phyloP scores from a whole-genome alignment of 2,797 vertebrate genomes.

The Sebastes itinus region DNA sequence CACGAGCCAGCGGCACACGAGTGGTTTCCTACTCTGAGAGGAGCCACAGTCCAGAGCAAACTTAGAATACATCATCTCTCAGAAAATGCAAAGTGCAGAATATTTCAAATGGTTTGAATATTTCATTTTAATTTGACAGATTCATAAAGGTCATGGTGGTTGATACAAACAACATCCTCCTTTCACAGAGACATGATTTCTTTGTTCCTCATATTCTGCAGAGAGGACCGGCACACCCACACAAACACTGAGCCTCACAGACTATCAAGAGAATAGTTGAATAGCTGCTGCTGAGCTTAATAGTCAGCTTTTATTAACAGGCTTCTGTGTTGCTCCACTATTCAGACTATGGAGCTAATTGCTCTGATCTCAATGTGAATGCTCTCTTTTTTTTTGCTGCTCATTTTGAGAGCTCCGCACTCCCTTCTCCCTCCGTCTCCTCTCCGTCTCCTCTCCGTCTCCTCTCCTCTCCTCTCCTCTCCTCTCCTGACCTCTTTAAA shows the following conservation, averaged over 20 bases:
- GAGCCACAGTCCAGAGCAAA: conserved; percentile 5
- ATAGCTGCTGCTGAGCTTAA: conserved; percentile 51
- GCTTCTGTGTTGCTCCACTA: conserved; percentile 26
- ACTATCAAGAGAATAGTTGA: conserved; percentile 18
- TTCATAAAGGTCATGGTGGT: conserved; percentile 40
- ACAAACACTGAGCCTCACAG: conserved; percentile 35
- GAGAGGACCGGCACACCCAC: conserved; percentile 43
- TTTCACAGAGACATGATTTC: conserved; percentile 50
- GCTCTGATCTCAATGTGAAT: conserved; percentile 41
- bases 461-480: background rate
- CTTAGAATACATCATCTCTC: background rate
- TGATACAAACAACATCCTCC: conserved; percentile 28
- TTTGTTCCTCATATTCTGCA: conserved; percentile 53
- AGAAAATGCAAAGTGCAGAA: background rate
- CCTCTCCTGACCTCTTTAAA: conserved; percentile 1
- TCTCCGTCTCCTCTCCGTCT: background rate
- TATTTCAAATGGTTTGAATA: conserved; percentile 46
- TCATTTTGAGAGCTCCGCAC: conserved; percentile 30
- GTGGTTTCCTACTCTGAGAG: conserved; percentile 33
- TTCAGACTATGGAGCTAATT: conserved; percentile 60
- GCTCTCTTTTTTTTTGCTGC: conserved; percentile 39
- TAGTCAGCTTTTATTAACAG: conserved; percentile 51
- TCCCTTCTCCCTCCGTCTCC: background rate
- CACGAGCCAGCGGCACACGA: conserved; percentile 20
- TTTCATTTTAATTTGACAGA: conserved; percentile 11